These are phyloP conservation scores for Oophaga sylvatica DNA, from an alignment of 2,797 vertebrate genomes.

Conservation along the genomic window DNA sequence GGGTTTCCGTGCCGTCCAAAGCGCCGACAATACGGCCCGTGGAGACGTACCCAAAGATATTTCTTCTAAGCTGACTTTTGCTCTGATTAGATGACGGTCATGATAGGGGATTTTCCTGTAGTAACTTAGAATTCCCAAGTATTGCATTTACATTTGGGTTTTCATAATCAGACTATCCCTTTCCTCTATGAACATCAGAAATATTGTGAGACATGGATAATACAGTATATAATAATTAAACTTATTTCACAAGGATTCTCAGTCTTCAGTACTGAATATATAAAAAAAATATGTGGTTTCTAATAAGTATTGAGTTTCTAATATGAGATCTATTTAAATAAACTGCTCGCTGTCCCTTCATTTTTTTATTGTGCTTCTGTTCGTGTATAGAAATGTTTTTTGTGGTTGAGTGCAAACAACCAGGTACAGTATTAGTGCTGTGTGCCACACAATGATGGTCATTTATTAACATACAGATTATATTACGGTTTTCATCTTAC, in stretches of 20 bases:
- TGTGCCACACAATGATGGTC: constrained; percentile 37
- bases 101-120: neutral
- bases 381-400: constrained; percentile 18
- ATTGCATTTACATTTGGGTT: neutral
- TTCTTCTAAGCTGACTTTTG: neutral
- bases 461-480: constrained; percentile 41
- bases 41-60: neutral
- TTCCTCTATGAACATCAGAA: neutral
- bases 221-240: neutral
- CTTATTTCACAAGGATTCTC: neutral
- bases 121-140: neutral
- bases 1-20: no score
- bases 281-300: neutral
- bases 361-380: constrained; percentile 21
- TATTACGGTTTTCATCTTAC: constrained; percentile 33
- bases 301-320: constrained; percentile 24
- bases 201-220: neutral
- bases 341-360: constrained; percentile 10
- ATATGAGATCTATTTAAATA: constrained; percentile 22
- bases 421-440: constrained; percentile 21
- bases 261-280: constrained; percentile 8
- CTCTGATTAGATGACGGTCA: neutral
- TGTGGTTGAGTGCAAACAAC: constrained; percentile 18
- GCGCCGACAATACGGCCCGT: no score
- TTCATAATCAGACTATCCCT: neutral